Evolutionary conservation across 2,797 vertebrate species (phyloP).

Genomic region (Helostoma temminkii): DNA sequence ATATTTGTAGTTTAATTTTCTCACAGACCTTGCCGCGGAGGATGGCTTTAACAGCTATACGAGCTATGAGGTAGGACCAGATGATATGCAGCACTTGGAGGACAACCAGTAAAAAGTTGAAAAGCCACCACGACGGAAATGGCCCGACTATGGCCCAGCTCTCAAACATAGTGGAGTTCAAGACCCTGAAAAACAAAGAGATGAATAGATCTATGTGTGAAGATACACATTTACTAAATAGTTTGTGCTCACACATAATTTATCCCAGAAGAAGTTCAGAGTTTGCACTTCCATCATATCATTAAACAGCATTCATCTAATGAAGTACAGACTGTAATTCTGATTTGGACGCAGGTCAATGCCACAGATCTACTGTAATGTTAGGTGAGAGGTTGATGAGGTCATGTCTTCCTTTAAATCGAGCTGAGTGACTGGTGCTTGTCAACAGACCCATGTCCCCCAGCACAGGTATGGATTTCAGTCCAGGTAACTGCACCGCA

Average conservation of each 20-base stretch:
- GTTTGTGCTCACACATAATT: not conserved
- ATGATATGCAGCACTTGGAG: constrained; percentile 92
- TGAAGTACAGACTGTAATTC: constrained; percentile 10
- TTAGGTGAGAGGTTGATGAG: constrained; percentile 39
- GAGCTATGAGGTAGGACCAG: constrained; percentile 96
- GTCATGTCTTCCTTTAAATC: constrained; percentile 54
- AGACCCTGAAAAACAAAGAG: constrained; percentile 85
- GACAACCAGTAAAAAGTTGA: constrained; percentile 90
- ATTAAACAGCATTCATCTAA: constrained; percentile 12
- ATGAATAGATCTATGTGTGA: not conserved
- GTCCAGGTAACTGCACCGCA: constrained; percentile 54
- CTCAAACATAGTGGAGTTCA: constrained; percentile 96
- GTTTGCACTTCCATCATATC: not conserved
- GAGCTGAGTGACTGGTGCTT: constrained; percentile 55
- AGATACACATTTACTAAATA: not conserved
- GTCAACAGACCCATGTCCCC: constrained; percentile 57
- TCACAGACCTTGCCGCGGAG: constrained; percentile 90
- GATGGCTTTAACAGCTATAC: constrained; percentile 92
- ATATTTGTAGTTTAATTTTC: too few relatives aligned
- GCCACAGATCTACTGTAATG: constrained; percentile 4
- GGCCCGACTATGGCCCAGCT: constrained; percentile 96
- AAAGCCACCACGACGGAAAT: constrained; percentile 97
- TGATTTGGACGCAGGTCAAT: constrained; percentile 5
- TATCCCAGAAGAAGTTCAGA: not conserved
- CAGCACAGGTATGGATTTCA: constrained; percentile 77